Evolutionary conservation across 1,140 invertebrate species (phyloP).

Genomic region (Zaprionus africanus): DNA sequence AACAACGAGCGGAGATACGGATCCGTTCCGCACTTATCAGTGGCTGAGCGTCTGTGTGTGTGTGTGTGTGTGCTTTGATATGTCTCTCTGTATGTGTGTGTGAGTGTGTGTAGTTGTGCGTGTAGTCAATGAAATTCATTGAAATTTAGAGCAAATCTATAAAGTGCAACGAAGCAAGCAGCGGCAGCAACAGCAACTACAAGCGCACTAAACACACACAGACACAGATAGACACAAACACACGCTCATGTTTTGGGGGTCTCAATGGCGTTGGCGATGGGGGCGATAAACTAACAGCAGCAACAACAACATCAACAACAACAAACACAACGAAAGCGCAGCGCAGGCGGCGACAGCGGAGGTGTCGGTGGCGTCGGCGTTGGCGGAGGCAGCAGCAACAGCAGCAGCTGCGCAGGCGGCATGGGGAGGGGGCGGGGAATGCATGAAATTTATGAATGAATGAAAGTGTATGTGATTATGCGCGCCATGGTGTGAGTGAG

Average conservation of each 20-base stretch:
- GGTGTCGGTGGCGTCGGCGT: conserved; percentile 21
- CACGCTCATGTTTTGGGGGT: conserved; percentile 26
- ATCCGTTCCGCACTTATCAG: conserved; percentile 72
- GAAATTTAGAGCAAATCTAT: conserved; percentile 82
- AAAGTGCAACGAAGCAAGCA: conserved; percentile 76
- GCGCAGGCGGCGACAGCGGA: conserved; percentile 40
- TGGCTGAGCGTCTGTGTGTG: conserved; percentile 32
- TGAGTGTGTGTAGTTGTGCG: conserved; percentile 31
- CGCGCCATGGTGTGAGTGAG: not conserved
- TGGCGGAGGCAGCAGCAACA: conserved; percentile 27
- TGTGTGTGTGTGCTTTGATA: conserved; percentile 22
- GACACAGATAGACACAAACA: conserved; percentile 5
- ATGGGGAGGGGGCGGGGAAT: conserved; percentile 29
- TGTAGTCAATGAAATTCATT: conserved; percentile 79
- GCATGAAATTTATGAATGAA: conserved; percentile 82
- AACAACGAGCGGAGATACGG: conserved; percentile 60
- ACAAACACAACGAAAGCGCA: conserved; percentile 29
- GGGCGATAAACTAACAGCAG: conserved; percentile 56
- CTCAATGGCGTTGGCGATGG: conserved; percentile 56
- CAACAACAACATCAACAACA: conserved; percentile 32
- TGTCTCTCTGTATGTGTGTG: conserved; percentile 26
- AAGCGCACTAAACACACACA: conserved; percentile 39
- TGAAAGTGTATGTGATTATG: conserved; percentile 59
- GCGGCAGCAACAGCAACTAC: conserved; percentile 47
- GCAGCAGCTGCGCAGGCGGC: conserved; percentile 28